phyloP scores from a whole-genome alignment of 92 coral and sea anemone genomes.

The Epizoanthus stellaris region DNA sequence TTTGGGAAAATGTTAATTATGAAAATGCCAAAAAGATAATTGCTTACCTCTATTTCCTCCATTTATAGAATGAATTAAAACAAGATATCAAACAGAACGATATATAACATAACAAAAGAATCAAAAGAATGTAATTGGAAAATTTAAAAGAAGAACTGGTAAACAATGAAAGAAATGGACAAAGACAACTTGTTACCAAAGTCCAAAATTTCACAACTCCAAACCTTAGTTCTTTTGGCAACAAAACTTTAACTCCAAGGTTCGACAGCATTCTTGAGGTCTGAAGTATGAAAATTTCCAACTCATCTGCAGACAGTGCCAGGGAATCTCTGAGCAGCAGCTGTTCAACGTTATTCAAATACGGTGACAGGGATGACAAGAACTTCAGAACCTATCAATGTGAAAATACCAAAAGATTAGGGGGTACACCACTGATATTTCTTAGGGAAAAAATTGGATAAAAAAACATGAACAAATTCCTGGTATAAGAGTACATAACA shows the following conservation, averaged over 20 bases:
- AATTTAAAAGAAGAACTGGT: too few relatives aligned
- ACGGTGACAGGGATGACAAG: constrained; percentile 55
- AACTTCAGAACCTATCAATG: constrained; percentile 46
- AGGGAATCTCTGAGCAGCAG: constrained; percentile 46
- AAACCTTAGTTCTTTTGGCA: constrained; percentile 51
- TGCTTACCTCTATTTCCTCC: too few relatives aligned
- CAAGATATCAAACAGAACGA: too few relatives aligned
- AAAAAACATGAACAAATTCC: background rate
- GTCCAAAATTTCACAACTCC: background rate
- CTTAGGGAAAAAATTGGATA: background rate
- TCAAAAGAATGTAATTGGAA: too few relatives aligned
- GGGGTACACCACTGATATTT: background rate
- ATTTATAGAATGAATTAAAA: too few relatives aligned
- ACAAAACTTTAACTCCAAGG: constrained; percentile 46
- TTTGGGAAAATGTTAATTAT: too few relatives aligned
- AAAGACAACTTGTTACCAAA: too few relatives aligned
- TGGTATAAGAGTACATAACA: too few relatives aligned
- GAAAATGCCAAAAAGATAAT: too few relatives aligned
- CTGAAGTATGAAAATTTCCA: constrained; percentile 51
- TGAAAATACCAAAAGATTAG: background rate
- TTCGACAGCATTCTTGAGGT: constrained; percentile 49
- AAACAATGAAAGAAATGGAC: too few relatives aligned
- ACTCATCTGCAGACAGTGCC: constrained; percentile 45
- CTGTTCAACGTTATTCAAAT: constrained; percentile 53
- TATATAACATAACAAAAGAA: too few relatives aligned